Evolutionary conservation across 2,888 invertebrate species (phyloP).

Genomic region (Amblyjoppa proteus): DNA sequence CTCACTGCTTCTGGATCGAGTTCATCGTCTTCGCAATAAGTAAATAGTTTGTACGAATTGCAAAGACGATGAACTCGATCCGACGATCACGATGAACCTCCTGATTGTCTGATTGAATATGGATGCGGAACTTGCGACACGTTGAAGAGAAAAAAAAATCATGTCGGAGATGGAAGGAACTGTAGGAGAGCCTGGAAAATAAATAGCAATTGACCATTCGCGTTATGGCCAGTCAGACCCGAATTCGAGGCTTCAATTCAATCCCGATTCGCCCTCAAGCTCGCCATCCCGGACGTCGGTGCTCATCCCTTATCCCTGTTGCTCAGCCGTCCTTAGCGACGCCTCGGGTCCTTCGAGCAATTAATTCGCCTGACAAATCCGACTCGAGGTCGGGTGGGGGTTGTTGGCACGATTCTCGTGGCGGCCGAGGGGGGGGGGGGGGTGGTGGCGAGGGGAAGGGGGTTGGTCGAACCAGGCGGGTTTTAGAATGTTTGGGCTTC

Average conservation of each 20-base stretch:
- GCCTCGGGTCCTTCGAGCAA: constrained; percentile 63
- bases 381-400: constrained; percentile 48
- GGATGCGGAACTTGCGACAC: background rate
- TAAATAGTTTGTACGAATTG: no score
- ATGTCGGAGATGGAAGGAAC: background rate
- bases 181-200: background rate
- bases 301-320: constrained; percentile 35
- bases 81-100: no score
- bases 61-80: no score
- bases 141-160: background rate
- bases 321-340: constrained; percentile 34
- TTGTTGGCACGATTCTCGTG: constrained; percentile 57
- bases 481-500: constrained; percentile 59
- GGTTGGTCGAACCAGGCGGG: constrained; percentile 52
- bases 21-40: background rate
- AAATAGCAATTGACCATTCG: constrained; percentile 23
- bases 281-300: constrained; percentile 41
- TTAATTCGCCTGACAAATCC: constrained; percentile 70
- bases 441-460: constrained; percentile 26
- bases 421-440: background rate
- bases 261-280: constrained; percentile 63
- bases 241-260: constrained; percentile 61
- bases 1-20: no score
- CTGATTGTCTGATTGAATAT: background rate
- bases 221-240: constrained; percentile 34